Evolutionary conservation across 2,888 invertebrate genomes (phyloP).

Genomic region (Pyrrhia umbra): DNA sequence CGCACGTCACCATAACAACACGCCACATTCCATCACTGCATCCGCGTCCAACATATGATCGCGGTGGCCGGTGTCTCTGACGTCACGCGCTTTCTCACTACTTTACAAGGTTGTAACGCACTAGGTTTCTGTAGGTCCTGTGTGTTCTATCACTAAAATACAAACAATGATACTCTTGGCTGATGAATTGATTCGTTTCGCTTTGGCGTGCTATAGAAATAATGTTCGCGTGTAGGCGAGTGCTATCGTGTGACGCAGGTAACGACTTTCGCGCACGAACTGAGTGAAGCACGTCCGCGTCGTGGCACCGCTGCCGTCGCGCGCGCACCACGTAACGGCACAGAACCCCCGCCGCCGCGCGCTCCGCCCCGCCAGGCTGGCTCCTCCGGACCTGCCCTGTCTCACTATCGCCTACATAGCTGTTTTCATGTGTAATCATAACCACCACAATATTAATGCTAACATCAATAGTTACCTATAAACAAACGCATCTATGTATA

Average conservation of each 20-base stretch:
- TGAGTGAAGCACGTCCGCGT: constrained; percentile 90
- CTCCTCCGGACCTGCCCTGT: constrained; percentile 71
- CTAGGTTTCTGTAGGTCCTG: constrained; percentile 62
- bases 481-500: neutral
- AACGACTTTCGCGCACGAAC: constrained; percentile 90
- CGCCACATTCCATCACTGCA: constrained; percentile 90
- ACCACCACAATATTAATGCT: constrained; percentile 18
- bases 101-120: constrained; percentile 80
- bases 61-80: constrained; percentile 85
- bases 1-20: constrained; percentile 87
- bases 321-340: constrained; percentile 86
- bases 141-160: constrained; percentile 66
- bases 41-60: constrained; percentile 90
- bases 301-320: constrained; percentile 80
- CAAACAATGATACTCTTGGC: constrained; percentile 69
- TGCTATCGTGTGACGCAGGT: constrained; percentile 86
- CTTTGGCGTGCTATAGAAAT: constrained; percentile 71
- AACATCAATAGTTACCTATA: constrained; percentile 2
- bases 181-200: constrained; percentile 76
- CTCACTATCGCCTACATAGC: constrained; percentile 58
- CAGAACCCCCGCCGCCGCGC: constrained; percentile 74
- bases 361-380: constrained; percentile 50
- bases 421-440: constrained; percentile 25
- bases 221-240: constrained; percentile 84
- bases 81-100: constrained; percentile 88